Conservation (phyloP, 2,888 invertebrate species). For the Melanchra persicariae region DNA sequence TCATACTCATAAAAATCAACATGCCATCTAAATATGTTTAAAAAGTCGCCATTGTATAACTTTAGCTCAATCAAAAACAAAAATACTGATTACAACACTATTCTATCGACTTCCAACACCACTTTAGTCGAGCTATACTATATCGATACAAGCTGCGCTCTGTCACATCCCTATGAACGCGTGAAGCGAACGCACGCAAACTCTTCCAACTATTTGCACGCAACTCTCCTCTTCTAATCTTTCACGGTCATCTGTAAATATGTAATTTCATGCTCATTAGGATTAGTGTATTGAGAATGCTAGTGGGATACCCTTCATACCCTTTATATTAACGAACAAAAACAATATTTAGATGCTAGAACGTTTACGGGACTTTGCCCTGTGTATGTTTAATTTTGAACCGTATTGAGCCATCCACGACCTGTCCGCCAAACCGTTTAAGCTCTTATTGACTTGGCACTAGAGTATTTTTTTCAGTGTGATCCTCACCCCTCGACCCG, state of each 20-base stretch:
- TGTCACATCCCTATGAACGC: constrained; percentile 54
- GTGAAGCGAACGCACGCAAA: constrained; percentile 62
- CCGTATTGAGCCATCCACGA: constrained; percentile 68
- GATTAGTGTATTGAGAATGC: constrained; percentile 90
- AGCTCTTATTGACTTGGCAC: constrained; percentile 89
- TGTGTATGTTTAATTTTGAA: constrained; percentile 70
- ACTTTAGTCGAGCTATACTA: constrained; percentile 41
- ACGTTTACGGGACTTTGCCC: constrained; percentile 63
- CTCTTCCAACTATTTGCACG: constrained; percentile 62
- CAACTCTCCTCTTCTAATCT: constrained; percentile 55
- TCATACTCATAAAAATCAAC: constrained; percentile 10
- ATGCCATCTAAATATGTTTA: not conserved
- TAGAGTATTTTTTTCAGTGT: constrained; percentile 91
- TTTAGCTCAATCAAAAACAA: constrained; percentile 33
- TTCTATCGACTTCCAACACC: constrained; percentile 48
- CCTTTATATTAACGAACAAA: constrained; percentile 69
- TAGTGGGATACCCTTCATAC: constrained; percentile 83
- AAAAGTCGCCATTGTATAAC: constrained; percentile 50
- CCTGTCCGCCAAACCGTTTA: constrained; percentile 85
- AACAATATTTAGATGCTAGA: constrained; percentile 68
- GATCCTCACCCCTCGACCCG: constrained; percentile 91
- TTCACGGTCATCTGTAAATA: constrained; percentile 71
- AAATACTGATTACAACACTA: constrained; percentile 45
- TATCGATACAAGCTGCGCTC: constrained; percentile 46
- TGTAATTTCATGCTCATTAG: constrained; percentile 90